Conservation (phyloP, 2,888 invertebrate genomes). For the Sminthurides aquaticus region DNA sequence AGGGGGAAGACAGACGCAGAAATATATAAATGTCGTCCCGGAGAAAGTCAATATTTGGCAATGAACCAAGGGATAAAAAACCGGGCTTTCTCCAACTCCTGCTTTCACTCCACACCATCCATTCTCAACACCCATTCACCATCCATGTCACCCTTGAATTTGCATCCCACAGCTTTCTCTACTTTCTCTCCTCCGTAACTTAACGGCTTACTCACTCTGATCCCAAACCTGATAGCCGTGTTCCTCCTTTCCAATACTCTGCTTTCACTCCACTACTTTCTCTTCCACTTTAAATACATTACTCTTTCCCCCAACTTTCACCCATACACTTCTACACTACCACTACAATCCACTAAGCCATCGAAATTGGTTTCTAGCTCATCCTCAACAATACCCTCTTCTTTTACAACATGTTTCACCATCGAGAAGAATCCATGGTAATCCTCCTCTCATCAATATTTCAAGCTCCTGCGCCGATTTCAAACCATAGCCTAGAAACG, state of each 20-base stretch:
- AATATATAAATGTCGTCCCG: constrained; percentile 18
- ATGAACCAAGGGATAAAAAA: constrained; percentile 16
- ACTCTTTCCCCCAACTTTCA: background rate
- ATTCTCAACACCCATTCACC: background rate
- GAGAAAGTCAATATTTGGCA: constrained; percentile 24
- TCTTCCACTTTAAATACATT: background rate
- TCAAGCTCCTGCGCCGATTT: too few relatives aligned
- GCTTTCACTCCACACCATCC: background rate
- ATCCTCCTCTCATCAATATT: background rate
- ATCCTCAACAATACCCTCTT: background rate
- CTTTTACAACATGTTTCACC: background rate
- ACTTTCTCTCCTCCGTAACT: background rate
- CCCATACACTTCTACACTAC: too few relatives aligned
- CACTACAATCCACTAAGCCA: background rate
- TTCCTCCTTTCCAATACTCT: too few relatives aligned
- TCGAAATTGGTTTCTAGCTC: background rate
- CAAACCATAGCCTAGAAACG: too few relatives aligned
- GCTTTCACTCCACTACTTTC: background rate
- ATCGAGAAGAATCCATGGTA: background rate
- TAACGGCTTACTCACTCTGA: background rate
- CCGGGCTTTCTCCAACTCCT: background rate
- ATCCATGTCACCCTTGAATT: background rate
- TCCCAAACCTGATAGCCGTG: too few relatives aligned
- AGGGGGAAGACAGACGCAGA: constrained; percentile 22
- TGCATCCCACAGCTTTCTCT: background rate